These are phyloP conservation scores for Stenolophus ochropezus DNA, from an alignment of 2,888 invertebrate genomes.

Conservation along the genomic window DNA sequence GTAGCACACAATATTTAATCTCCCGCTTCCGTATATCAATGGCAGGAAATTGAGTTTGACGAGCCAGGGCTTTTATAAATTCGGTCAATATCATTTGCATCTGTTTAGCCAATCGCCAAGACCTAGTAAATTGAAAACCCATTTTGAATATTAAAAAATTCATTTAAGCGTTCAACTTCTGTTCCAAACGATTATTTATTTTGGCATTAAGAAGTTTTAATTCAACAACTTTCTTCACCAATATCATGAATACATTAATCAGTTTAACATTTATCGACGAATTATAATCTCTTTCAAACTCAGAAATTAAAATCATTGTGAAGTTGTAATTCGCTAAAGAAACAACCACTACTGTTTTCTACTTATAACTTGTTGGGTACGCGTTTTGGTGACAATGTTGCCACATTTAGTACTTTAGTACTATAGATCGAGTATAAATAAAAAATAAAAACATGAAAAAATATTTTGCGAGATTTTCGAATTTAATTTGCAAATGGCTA, in stretches of 20 bases:
- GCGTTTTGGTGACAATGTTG: too few species aligned
- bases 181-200: slow-evolving; percentile 6
- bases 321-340: background rate
- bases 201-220: slow-evolving; percentile 7
- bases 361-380: background rate
- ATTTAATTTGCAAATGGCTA: too few species aligned
- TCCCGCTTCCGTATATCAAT: slow-evolving; percentile 5
- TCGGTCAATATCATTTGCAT: slow-evolving; percentile 12
- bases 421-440: too few species aligned
- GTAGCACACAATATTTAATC: slow-evolving; percentile 9
- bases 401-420: too few species aligned
- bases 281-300: background rate
- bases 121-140: slow-evolving; percentile 14
- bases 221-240: background rate
- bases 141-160: slow-evolving; percentile 22
- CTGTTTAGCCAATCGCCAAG: background rate
- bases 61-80: background rate
- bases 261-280: slow-evolving; percentile 1
- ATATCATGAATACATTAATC: background rate
- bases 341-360: background rate
- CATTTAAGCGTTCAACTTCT: slow-evolving; percentile 1
- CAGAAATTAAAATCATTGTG: background rate
- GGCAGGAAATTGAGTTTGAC: slow-evolving; percentile 15
- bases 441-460: too few species aligned
- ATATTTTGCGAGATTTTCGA: too few species aligned